These are phyloP conservation scores for Leguminivora glycinivorella DNA, from an alignment of 1,140 invertebrate species.

Conservation along the genomic window DNA sequence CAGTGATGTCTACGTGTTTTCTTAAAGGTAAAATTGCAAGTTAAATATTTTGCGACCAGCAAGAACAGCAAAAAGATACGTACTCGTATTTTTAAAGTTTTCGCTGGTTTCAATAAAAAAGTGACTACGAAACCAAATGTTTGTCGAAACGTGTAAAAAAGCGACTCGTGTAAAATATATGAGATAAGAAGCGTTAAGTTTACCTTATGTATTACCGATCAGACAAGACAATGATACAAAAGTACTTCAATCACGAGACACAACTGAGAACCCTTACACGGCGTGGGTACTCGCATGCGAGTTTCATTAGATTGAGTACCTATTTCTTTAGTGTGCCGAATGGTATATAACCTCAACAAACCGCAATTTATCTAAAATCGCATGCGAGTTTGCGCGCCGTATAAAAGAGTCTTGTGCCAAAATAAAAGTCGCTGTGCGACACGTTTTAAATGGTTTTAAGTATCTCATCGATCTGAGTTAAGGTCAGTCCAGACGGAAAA, in stretches of 20 bases:
- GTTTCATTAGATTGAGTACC: no score
- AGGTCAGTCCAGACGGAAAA: no score
- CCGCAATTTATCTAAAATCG: no score
- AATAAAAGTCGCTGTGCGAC: neutral
- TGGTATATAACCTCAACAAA: no score
- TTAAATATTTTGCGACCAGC: neutral
- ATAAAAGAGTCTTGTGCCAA: no score
- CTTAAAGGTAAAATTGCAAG: neutral
- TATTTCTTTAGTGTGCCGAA: no score
- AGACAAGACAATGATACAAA: neutral
- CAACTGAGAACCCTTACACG: no score
- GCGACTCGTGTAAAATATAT: slow-evolving; percentile 21
- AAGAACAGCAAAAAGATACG: neutral
- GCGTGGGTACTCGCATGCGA: no score
- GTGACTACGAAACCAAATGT: neutral
- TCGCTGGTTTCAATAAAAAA: neutral
- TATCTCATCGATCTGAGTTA: neutral
- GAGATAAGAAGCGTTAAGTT: slow-evolving; percentile 18
- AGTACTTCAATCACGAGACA: neutral
- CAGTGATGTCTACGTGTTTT: neutral
- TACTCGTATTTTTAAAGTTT: neutral
- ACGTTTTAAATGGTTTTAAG: neutral
- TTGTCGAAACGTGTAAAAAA: neutral
- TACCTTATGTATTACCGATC: slow-evolving; percentile 14
- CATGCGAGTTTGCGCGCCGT: no score